phyloP scores from a whole-genome alignment of 2,113 vertebrate genomes.

The Phainopepla nitens region DNA sequence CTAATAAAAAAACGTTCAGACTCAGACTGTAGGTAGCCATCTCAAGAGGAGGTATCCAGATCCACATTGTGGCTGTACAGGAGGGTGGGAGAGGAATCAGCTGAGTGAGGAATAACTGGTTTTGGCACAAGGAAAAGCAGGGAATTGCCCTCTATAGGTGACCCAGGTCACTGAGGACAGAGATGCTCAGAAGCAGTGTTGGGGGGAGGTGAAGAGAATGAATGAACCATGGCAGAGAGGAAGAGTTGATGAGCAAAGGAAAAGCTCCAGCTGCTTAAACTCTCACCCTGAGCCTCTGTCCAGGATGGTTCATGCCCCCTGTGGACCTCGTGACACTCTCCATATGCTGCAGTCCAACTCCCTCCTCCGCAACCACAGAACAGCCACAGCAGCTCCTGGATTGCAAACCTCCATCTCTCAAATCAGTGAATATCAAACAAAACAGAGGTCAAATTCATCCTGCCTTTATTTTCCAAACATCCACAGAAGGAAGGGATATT shows the following conservation, averaged over 20 bases:
- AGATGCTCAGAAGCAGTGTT: neutral
- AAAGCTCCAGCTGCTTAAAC: neutral
- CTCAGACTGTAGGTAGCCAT: neutral
- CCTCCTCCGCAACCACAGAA: neutral
- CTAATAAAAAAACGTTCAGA: neutral
- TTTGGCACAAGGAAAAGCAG: neutral
- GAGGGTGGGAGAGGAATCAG: neutral
- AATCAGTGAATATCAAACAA: neutral
- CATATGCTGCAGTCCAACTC: neutral
- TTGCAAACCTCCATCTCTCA: neutral
- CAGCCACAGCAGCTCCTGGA: neutral
- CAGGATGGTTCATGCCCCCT: neutral
- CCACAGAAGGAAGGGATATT: neutral
- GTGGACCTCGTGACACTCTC: accelerated
- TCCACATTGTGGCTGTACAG: neutral
- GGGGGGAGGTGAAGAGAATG: neutral
- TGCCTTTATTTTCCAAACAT: neutral
- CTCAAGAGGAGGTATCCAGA: neutral
- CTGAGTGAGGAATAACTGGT: neutral
- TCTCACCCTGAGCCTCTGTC: neutral
- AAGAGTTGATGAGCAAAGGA: neutral
- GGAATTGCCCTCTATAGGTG: neutral
- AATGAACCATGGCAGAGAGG: neutral
- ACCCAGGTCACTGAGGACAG: neutral
- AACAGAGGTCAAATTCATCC: neutral